These are phyloP conservation scores for Conopomorpha cramerella DNA, from an alignment of 1,140 invertebrate species.

Conservation along the genomic window DNA sequence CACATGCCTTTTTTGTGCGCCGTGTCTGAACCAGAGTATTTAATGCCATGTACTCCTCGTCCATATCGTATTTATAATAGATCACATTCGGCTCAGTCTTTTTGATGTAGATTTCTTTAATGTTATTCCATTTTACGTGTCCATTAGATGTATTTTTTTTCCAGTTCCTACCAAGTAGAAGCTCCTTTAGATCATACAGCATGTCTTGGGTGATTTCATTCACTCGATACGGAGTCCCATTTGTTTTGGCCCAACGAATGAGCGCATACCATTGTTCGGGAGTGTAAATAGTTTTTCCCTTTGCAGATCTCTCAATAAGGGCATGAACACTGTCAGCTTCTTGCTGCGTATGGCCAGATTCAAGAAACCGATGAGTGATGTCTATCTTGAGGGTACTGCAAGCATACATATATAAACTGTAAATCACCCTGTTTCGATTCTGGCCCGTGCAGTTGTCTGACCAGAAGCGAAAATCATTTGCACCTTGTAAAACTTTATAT, in stretches of 20 bases:
- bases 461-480: constrained; percentile 22
- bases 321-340: constrained; percentile 25
- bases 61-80: constrained; percentile 1
- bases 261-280: constrained; percentile 15
- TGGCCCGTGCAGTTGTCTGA: constrained; percentile 27
- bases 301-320: constrained; percentile 15
- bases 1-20: too few relatives aligned
- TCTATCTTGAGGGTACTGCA: constrained; percentile 10
- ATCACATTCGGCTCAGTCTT: neutral
- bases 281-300: constrained; percentile 13
- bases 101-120: constrained; percentile 8
- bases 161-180: constrained; percentile 10
- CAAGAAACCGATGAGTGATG: constrained; percentile 17
- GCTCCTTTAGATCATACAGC: constrained; percentile 12
- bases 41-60: neutral
- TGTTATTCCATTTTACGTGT: constrained; percentile 9
- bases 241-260: constrained; percentile 12
- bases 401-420: constrained; percentile 13
- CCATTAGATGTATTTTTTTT: constrained; percentile 8
- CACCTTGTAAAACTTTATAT: constrained; percentile 10
- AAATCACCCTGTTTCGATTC: constrained; percentile 23
- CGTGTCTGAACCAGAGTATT: too few relatives aligned
- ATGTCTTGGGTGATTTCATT: constrained; percentile 9
- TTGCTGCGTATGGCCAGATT: constrained; percentile 20
- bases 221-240: constrained; percentile 10